phyloP scores from a whole-genome alignment of 35 echinoderm and acorn worm genomes.

The Ophioderma brevispina region DNA sequence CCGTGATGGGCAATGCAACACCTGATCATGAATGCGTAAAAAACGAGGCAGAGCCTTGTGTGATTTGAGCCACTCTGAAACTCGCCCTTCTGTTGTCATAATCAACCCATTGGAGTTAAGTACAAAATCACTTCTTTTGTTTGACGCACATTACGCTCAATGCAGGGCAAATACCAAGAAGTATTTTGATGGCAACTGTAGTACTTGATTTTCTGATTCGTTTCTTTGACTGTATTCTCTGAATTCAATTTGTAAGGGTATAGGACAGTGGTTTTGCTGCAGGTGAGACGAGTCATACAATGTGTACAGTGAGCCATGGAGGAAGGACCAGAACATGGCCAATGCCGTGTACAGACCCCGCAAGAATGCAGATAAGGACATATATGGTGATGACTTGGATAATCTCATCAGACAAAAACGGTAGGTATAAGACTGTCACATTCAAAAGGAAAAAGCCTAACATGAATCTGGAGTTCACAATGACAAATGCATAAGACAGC shows the following conservation, averaged over 20 bases:
- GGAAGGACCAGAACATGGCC: conserved; percentile 86
- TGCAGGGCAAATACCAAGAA: conserved; percentile 53
- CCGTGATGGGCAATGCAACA: no score
- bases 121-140: no score
- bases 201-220: neutral
- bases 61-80: no score
- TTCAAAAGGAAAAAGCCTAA: no score
- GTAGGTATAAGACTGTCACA: no score
- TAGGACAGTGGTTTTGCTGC: conserved; percentile 83
- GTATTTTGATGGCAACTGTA: neutral
- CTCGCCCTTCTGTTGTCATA: no score
- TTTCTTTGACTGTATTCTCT: neutral
- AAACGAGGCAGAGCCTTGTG: no score
- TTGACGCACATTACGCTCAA: conserved; percentile 89
- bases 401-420: conserved; percentile 71
- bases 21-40: no score
- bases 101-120: no score
- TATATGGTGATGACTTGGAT: conserved; percentile 94
- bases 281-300: conserved; percentile 94
- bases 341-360: conserved; percentile 77
- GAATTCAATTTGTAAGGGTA: conserved; percentile 27
- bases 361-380: conserved; percentile 90
- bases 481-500: no score
- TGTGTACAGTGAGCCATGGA: conserved; percentile 89
- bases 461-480: no score